A percentile compares a stretch with the other conserved stretches of the same genome.
Conservation (phyloP, 2,888 invertebrate species). For the Sericinus montela region DNA sequence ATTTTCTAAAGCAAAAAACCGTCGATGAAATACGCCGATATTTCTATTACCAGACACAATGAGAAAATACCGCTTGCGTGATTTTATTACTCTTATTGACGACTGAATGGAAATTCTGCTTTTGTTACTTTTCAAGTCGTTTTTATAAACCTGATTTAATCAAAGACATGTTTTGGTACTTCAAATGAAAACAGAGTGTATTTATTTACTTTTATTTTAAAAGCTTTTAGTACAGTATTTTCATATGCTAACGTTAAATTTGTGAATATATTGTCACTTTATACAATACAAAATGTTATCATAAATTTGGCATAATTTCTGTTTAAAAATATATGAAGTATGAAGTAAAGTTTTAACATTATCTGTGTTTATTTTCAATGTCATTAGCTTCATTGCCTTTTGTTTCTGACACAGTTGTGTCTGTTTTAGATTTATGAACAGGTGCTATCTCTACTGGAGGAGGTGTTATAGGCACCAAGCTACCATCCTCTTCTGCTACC, state of each 20-base stretch:
- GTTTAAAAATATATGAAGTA: too few relatives aligned
- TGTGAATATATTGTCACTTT: conserved; percentile 43
- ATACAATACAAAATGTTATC: conserved; percentile 18
- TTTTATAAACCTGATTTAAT: not conserved
- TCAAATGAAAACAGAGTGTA: not conserved
- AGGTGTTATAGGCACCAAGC: conserved; percentile 65
- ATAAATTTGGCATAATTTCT: conserved; percentile 18
- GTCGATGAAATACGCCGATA: not conserved
- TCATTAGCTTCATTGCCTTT: conserved; percentile 44
- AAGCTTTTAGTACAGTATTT: conserved; percentile 26
- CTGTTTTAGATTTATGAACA: conserved; percentile 55
- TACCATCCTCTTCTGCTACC: conserved; percentile 84
- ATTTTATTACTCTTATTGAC: not conserved
- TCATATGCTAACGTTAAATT: conserved; percentile 20
- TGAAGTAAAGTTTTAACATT: conserved; percentile 21
- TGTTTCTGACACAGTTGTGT: conserved; percentile 26
- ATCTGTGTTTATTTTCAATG: conserved; percentile 53
- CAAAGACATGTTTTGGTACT: not conserved
- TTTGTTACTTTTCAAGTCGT: not conserved
- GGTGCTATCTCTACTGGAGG: conserved; percentile 62
- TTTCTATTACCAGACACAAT: not conserved
- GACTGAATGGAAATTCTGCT: not conserved
- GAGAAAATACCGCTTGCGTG: not conserved
- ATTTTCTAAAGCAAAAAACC: not conserved
- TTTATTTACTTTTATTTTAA: conserved; percentile 45